Evolutionary conservation across 64 coral and sea anemone genomes (phyloP).

Genomic region (Pocillopora verrucosa): DNA sequence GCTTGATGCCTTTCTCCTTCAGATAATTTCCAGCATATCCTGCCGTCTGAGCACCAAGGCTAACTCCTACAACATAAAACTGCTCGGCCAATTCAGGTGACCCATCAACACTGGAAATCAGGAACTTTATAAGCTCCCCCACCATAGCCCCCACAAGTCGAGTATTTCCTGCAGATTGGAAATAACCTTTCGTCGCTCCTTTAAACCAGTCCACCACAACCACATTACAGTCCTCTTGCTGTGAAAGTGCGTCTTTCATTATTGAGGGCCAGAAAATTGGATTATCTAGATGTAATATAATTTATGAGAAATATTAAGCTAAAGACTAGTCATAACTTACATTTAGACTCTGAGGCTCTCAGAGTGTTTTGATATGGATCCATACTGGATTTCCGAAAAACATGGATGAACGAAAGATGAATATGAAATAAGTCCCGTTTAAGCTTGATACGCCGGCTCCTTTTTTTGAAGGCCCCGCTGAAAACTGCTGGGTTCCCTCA

Average conservation of each 20-base stretch:
- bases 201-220: constrained; percentile 63
- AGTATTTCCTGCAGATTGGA: constrained; percentile 24
- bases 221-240: constrained; percentile 47
- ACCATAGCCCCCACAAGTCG: constrained; percentile 61
- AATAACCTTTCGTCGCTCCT: constrained; percentile 38
- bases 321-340: too few species aligned
- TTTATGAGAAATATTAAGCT: too few species aligned
- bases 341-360: too few species aligned
- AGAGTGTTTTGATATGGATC: too few species aligned
- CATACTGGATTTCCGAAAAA: too few species aligned
- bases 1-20: background rate
- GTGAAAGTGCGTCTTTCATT: constrained; percentile 48
- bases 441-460: too few species aligned
- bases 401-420: too few species aligned
- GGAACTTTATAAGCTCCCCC: constrained; percentile 35
- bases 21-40: constrained; percentile 36
- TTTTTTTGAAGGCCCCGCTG: too few species aligned
- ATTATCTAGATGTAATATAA: background rate
- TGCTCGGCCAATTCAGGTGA: background rate
- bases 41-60: constrained; percentile 40
- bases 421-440: too few species aligned
- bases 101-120: background rate
- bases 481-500: too few species aligned
- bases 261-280: background rate
- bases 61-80: constrained; percentile 47